Conservation (phyloP, 2,888 invertebrate genomes). For the Quadroppia sp. region DNA sequence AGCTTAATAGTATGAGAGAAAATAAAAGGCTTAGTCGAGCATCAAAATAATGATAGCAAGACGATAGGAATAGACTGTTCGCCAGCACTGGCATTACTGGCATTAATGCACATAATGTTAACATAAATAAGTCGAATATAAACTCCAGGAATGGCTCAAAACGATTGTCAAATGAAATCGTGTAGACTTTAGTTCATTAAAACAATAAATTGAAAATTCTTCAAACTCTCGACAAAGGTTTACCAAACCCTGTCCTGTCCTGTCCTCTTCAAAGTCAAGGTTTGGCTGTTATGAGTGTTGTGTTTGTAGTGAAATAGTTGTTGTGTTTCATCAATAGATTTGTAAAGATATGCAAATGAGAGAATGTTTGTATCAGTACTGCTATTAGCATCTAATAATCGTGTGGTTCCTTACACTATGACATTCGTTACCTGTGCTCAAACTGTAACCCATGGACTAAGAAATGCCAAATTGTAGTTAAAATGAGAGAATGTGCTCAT, state of each 20-base stretch:
- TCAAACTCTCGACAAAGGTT: not conserved
- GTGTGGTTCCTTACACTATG: constrained; percentile 23
- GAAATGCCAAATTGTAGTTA: constrained; percentile 2
- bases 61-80: not conserved
- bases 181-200: no score
- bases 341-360: not conserved
- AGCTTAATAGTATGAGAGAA: not conserved
- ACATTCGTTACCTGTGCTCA: not conserved
- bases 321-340: not conserved
- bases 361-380: not conserved
- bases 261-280: no score
- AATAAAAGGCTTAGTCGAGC: not conserved
- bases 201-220: not conserved
- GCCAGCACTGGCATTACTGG: not conserved
- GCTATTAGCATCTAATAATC: constrained; percentile 29
- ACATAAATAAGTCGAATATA: no score
- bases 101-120: not conserved
- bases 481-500: not conserved
- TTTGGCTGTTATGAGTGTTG: no score
- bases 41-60: not conserved
- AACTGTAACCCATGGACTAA: not conserved
- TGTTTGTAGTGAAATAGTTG: not conserved
- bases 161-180: no score
- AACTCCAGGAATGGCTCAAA: no score
- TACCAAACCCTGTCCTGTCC: no score